Base-by-base conservation (phyloP, 2,888 invertebrate genomes). In the Tetragonula carbonaria region DNA sequence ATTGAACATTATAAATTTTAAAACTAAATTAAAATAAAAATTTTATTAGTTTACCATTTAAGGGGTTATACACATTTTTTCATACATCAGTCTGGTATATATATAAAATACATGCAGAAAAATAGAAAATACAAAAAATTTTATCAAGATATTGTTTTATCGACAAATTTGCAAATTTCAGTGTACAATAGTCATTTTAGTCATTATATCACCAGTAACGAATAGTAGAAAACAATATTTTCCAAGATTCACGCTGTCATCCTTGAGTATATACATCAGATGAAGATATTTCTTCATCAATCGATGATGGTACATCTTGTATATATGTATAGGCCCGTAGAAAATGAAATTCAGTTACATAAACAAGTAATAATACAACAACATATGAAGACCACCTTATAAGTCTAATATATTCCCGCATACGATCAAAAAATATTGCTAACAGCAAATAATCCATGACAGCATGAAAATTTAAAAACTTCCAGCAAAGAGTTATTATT, bases 391-490 rank as follows among this genome's bases (percentile, higher is more conserved):
- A 95, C 93, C 97, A 97, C 92, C 97, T 97, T 21, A 97, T 95
- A 65, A 96, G 95, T 88, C 96, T 96, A 50, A 98, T 94, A 91
- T 98, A 97, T 86, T 97, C 96, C 97, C 97, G 97, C 5, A 97
- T 95, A 92, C 97, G 97, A 95, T 98, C 97, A 94, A 97, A 96
- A 95, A 97, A 98, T 87, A 98, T 96, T 45, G 97, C 96, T 68
- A 98, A 94, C 55, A 98, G 95, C 23, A 98, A 94, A 89, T 96
- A 95, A 93, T 98, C 97, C 59, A 97, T 95, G 87, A 97, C 95
- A 63, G 97, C 97, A 91, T 98, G 98, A 0, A 97, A 97, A 92
- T 98, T 98, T 11, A 97, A 95, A 0, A 98, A 95, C 86, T 97
- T 96, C 98, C 98, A 98, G 78, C 97, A 93, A 93, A 96, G 96